Evolutionary conservation across 2,113 vertebrate genomes (phyloP).

Genomic region (Rhea americana): DNA sequence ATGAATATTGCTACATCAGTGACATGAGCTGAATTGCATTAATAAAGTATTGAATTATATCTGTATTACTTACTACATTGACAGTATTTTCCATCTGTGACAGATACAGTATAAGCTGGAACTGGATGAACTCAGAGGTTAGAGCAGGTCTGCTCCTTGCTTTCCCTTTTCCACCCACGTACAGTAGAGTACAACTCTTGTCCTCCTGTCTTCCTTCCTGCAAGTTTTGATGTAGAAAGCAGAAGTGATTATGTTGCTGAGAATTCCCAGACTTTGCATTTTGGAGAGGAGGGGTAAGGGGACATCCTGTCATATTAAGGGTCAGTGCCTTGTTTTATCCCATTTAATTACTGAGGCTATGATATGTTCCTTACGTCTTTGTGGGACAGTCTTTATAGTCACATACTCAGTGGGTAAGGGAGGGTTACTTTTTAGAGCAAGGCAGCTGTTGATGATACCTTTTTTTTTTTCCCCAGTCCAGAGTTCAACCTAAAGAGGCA

Average conservation of each 20-base stretch:
- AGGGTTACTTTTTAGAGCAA: background rate
- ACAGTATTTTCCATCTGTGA: background rate
- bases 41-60: background rate
- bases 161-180: background rate
- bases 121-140: background rate
- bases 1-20: background rate
- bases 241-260: background rate
- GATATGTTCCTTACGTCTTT: background rate
- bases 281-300: background rate
- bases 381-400: background rate
- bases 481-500: background rate
- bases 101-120: background rate
- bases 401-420: background rate
- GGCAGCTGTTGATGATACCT: background rate
- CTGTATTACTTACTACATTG: background rate
- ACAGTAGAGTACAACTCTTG: background rate
- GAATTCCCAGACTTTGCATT: background rate
- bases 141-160: background rate
- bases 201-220: background rate
- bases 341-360: background rate
- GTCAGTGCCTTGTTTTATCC: background rate
- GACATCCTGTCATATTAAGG: background rate
- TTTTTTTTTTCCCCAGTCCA: background rate
- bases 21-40: background rate
- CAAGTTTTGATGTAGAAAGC: background rate